Evolutionary conservation across 2,797 vertebrate species (phyloP), one percentile per base, ranked within the genome.

Genomic region (Amazona ochrocephala): DNA sequence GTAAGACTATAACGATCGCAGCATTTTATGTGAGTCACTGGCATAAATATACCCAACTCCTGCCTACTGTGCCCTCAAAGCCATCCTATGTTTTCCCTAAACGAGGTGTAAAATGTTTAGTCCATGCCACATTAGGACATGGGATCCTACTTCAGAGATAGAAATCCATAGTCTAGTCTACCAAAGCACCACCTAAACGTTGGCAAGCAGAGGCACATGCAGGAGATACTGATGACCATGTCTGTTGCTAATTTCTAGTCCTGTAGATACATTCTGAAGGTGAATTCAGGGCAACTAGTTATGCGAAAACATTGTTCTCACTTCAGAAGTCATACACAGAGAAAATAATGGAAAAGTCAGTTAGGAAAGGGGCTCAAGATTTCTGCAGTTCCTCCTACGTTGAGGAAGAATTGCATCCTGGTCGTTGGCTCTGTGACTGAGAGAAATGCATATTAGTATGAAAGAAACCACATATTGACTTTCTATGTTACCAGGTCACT

Each of bases 381-480:
- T 24, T 66, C n/a, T 64, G 7, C 18, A 9, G 71, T 82, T 60
- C 13, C 7, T 23, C 3, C 30, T 42, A 4, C 1, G 3, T 37
- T 67, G 23, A 95, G 60, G 37, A 85, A 68, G 51, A 51, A 30
- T 24, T 1, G 0, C 3, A 26, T 19, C 39, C 26, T 21, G n/a
- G 42, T 51, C 3, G 0, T 45, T 75, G 41, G 21, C 48, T 93
- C 58, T 92, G 73, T 66, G 62, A 86, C 58, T 15, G 16, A 84
- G n/a, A 81, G 7, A 71, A 93, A 60, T 20, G 34, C 6, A 4
- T 68, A 48, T 42, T 53, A 77, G 32, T 20, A 34, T 39, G 73
- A 81, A 89, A 94, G 44, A 97, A 97, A 86, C 61, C 51, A 84
- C 71, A 91, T 34, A 70, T 17, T 81, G 82, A 48, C 66, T 37